phyloP scores from a whole-genome alignment of 2,888 invertebrate species.

The Cheilosia grossa region DNA sequence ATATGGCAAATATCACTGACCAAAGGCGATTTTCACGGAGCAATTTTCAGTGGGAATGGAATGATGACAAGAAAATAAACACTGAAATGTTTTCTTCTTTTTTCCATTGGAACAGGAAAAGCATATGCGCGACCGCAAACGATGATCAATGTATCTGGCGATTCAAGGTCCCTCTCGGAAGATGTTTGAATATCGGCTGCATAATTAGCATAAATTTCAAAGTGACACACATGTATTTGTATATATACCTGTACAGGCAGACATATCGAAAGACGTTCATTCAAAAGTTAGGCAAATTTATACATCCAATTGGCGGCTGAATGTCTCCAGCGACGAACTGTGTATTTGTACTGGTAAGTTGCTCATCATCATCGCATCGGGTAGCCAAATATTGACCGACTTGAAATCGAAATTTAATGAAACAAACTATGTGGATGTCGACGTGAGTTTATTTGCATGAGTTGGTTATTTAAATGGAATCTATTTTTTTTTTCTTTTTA shows the following conservation, averaged over 20 bases:
- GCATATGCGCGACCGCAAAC: background rate
- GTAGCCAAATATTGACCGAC: constrained; percentile 41
- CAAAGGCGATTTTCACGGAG: constrained; percentile 1
- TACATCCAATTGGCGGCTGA: constrained; percentile 52
- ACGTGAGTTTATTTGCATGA: constrained; percentile 7
- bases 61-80: constrained; percentile 25
- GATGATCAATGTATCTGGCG: constrained; percentile 5
- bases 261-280: constrained; percentile 10
- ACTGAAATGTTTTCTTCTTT: background rate
- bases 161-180: constrained; percentile 31
- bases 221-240: background rate
- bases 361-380: constrained; percentile 8
- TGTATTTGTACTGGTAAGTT: constrained; percentile 15
- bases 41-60: background rate
- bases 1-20: constrained; percentile 27
- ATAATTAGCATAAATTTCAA: constrained; percentile 50
- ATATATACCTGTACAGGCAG: background rate
- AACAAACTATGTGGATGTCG: background rate
- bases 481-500: background rate
- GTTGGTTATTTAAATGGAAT: constrained; percentile 4
- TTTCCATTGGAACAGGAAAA: constrained; percentile 18
- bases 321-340: constrained; percentile 43
- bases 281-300: constrained; percentile 45
- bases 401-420: constrained; percentile 14
- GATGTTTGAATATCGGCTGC: constrained; percentile 25